Evolutionary conservation across 2,113 vertebrate species (phyloP).

Genomic region (Brachypodius melanocephalos): DNA sequence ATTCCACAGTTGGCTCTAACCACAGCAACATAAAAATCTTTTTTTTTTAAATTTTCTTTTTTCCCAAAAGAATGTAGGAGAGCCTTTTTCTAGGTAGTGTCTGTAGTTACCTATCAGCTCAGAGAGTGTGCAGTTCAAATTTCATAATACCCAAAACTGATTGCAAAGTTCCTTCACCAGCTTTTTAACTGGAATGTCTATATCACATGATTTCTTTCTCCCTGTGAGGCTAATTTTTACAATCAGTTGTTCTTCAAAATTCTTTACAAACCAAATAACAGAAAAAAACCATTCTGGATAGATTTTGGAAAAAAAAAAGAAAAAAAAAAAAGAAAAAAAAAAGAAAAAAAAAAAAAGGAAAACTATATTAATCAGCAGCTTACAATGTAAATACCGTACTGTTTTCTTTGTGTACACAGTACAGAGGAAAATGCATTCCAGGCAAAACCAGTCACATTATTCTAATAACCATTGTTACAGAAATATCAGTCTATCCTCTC

Average conservation of each 20-base stretch:
- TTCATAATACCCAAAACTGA: not conserved
- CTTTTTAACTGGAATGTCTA: not conserved
- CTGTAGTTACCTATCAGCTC: not conserved
- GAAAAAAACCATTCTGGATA: not conserved
- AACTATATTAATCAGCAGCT: not conserved
- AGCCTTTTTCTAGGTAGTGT: not conserved
- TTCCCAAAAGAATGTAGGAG: not conserved
- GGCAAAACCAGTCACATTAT: not conserved
- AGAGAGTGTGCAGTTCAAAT: not conserved
- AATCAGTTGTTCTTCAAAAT: not conserved
- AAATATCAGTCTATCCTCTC: not conserved
- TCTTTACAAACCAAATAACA: not conserved
- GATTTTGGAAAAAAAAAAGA: not conserved
- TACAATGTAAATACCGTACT: not conserved
- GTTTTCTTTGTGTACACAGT: not conserved
- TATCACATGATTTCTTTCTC: not conserved
- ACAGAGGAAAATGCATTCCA: not conserved
- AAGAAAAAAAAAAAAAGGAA: not conserved
- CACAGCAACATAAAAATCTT: not conserved
- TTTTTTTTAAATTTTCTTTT: not conserved
- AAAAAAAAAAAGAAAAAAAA: not conserved
- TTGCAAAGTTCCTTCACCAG: not conserved
- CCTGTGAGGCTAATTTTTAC: not conserved
- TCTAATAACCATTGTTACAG: not conserved
- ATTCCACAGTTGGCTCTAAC: not conserved